Evolutionary conservation across 2,888 invertebrate genomes (phyloP), one percentile per base, ranked within the genome.

Genomic region (Cistogaster globosa): DNA sequence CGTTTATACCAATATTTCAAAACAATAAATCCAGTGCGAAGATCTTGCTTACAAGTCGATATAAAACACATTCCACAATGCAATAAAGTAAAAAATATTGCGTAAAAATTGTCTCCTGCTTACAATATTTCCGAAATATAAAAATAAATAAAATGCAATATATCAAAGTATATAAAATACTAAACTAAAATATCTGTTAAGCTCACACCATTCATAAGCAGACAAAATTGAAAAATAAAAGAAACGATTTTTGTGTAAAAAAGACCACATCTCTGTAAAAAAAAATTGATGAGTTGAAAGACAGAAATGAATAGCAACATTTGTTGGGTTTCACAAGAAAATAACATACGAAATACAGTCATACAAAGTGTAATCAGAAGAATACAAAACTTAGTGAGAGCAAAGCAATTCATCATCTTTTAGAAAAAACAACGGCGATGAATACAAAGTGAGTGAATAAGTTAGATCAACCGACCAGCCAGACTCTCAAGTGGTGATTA

Each of bases 241-340:
- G 32, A 55, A 26, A 45, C 38, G 76, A 42, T 48, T 68, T 22
- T 55, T 62, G 71, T 18, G 60, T 32, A 71, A 14, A 57, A 18
- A 26, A 68, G 48, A 18, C 32, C 20, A 58, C n/a, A 63, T 18
- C 12, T 22, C 55, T 53, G 58, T 67, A 75, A 72, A 69, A 72
- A 69, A 79, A 78, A 85, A 85, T 85, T 82, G 85, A 85, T 85
- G 82, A 82, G 78, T 67, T 82, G 78, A 79, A 79, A 79, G 74
- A 82, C 60, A 71, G 65, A 75, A 85, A 78, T 82, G 65, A 78
- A 85, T 48, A 62, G 26, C 71, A 74, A 71, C 84, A 85, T 85
- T 32, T 75, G 78, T 65, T 75, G 58, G 42, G 12, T 36, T 55
- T 55, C 53, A 38, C 26, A 58, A 38, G 20, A 68, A 68, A 18